Conservation (phyloP, 2,113 vertebrate species). For the Xiphophorus maculatus region DNA sequence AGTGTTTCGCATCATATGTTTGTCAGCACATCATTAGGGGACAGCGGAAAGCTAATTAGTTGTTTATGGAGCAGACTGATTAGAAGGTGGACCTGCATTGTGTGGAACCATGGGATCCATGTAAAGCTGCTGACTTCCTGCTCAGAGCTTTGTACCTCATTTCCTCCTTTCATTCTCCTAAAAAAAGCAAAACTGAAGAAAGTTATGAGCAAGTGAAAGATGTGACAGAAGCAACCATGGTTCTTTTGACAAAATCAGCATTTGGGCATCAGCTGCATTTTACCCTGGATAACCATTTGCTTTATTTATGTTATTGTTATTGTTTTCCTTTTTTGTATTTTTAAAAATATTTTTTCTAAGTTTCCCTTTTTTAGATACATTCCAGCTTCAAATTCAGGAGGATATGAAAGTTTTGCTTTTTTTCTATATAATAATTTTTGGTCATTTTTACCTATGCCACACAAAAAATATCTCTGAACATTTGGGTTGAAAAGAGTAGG, state of each 20-base stretch:
- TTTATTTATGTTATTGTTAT: not conserved
- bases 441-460: no score
- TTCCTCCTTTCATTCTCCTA: slow-evolving; percentile 67
- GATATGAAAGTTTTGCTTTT: not conserved
- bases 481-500: no score
- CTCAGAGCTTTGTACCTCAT: slow-evolving; percentile 54
- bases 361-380: not conserved
- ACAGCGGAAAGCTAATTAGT: slow-evolving; percentile 73
- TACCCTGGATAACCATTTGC: not conserved
- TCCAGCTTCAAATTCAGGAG: not conserved
- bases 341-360: not conserved
- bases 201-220: slow-evolving; percentile 66
- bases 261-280: slow-evolving; percentile 1
- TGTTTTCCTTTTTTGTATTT: not conserved
- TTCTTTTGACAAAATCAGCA: slow-evolving; percentile 1
- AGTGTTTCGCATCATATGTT: slow-evolving; percentile 73
- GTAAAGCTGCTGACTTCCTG: slow-evolving; percentile 47
- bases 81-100: slow-evolving; percentile 74
- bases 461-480: no score
- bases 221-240: slow-evolving; percentile 29
- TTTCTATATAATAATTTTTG: not conserved
- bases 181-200: slow-evolving; percentile 65
- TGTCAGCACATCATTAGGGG: slow-evolving; percentile 83
- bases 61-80: slow-evolving; percentile 75
- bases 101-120: slow-evolving; percentile 67